These are phyloP conservation scores for Sparidentex hasta DNA, from an alignment of 2,797 vertebrate genomes.

Conservation along the genomic window DNA sequence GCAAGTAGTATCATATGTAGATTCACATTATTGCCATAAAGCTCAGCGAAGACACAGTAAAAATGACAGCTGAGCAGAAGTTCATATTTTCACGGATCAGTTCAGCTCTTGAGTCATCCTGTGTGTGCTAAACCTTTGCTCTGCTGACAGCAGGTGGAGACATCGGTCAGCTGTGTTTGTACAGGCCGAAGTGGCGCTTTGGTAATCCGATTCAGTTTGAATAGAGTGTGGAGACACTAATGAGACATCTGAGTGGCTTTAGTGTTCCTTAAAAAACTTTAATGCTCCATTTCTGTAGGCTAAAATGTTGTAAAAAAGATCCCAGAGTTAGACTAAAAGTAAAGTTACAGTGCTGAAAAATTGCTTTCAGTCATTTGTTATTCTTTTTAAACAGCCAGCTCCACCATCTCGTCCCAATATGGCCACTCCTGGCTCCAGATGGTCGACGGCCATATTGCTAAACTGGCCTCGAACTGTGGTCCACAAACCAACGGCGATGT, in stretches of 20 bases:
- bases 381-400: too few relatives aligned
- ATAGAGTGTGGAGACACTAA: background rate
- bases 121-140: background rate
- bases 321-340: too few relatives aligned
- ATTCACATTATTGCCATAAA: slow-evolving; percentile 4
- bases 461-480: too few relatives aligned
- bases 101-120: background rate
- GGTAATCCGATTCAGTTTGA: background rate
- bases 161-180: background rate
- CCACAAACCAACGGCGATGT: too few relatives aligned
- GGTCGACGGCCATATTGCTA: too few relatives aligned
- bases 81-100: background rate
- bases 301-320: too few relatives aligned
- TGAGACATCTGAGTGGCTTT: background rate
- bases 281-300: background rate
- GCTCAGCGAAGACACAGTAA: background rate
- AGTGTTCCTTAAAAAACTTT: background rate
- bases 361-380: too few relatives aligned
- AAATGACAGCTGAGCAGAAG: background rate
- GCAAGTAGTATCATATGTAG: background rate
- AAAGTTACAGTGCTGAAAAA: too few relatives aligned
- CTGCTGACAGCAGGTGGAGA: slow-evolving; percentile 28
- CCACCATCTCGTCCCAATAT: too few relatives aligned
- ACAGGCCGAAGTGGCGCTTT: background rate
- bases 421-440: too few relatives aligned